A percentile compares a stretch with the other conserved stretches of the same genome.
phyloP scores from a whole-genome alignment of 2,888 invertebrate species.

The Erynnis tages region DNA sequence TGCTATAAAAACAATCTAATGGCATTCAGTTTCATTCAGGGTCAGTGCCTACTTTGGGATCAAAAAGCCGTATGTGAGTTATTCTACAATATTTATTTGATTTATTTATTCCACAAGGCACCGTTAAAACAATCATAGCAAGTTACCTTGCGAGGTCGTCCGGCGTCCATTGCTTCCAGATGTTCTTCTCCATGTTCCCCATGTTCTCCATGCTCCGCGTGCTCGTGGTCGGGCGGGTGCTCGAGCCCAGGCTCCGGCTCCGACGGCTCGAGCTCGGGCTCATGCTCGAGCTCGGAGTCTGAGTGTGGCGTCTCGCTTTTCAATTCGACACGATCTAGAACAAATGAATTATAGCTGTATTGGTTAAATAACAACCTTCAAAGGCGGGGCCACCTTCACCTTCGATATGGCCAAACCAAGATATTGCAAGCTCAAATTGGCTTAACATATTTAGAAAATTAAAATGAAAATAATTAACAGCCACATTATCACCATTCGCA shows the following conservation, averaged over 20 bases:
- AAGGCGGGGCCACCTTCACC: too few species aligned
- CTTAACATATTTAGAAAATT: not conserved
- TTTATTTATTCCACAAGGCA: too few species aligned
- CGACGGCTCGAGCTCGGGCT: slow-evolving; percentile 30
- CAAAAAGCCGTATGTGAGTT: too few species aligned
- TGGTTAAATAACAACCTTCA: too few species aligned
- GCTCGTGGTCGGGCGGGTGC: slow-evolving; percentile 47
- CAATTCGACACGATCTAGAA: slow-evolving; percentile 58
- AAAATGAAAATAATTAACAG: not conserved
- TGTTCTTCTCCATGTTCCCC: slow-evolving; percentile 47
- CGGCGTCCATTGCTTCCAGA: slow-evolving; percentile 54
- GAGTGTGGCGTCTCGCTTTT: slow-evolving; percentile 66
- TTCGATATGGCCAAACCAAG: too few species aligned
- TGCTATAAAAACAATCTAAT: too few species aligned
- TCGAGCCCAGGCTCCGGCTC: slow-evolving; percentile 16
- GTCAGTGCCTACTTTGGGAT: too few species aligned
- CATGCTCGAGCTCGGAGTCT: slow-evolving; percentile 50
- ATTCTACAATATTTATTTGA: too few species aligned
- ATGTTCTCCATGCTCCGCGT: slow-evolving; percentile 50
- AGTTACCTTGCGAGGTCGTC: slow-evolving; percentile 74
- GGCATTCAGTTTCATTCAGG: too few species aligned
- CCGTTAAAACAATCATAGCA: slow-evolving; percentile 46
- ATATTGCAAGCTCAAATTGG: too few species aligned
- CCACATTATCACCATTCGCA: too few species aligned
- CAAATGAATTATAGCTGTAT: too few species aligned